A percentile compares a stretch with the other conserved stretches of the same genome.
phyloP scores from a whole-genome alignment of 2,888 invertebrate genomes.

The Pogonocherus hispidulus region DNA sequence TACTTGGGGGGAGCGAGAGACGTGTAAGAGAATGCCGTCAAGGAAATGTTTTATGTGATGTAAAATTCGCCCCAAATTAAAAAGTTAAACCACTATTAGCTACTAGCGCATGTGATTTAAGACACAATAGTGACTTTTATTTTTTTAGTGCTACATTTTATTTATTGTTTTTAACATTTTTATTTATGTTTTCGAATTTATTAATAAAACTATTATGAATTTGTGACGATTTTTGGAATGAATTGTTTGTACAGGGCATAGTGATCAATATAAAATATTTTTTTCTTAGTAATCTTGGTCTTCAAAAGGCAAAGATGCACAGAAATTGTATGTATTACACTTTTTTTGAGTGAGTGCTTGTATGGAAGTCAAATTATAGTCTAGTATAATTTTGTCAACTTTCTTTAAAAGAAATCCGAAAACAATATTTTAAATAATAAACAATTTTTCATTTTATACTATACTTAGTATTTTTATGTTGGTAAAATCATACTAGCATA shows the following conservation, averaged over 20 bases:
- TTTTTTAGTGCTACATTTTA: slow-evolving; percentile 54
- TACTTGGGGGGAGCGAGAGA: slow-evolving; percentile 26
- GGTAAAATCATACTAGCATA: too few relatives aligned
- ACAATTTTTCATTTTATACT: too few relatives aligned
- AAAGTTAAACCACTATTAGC: slow-evolving; percentile 44
- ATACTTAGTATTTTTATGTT: too few relatives aligned
- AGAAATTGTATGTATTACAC: not conserved
- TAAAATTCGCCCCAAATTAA: slow-evolving; percentile 38
- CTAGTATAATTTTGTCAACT: not conserved
- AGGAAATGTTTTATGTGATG: slow-evolving; percentile 41
- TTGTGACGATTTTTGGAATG: slow-evolving; percentile 27
- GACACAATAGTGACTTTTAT: slow-evolving; percentile 55
- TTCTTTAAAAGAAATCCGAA: not conserved
- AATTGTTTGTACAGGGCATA: slow-evolving; percentile 29
- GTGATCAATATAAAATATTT: slow-evolving; percentile 6
- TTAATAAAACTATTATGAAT: slow-evolving; percentile 36
- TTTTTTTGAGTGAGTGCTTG: not conserved
- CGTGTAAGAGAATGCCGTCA: slow-evolving; percentile 23
- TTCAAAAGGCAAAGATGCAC: not conserved
- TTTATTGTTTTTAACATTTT: slow-evolving; percentile 52
- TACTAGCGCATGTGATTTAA: slow-evolving; percentile 56
- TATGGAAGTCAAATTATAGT: not conserved
- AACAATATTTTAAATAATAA: not conserved
- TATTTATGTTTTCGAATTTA: slow-evolving; percentile 41
- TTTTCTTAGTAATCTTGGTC: not conserved